Percentiles rank a stretch among this genome's conserved stretches.
phyloP scores from a whole-genome alignment of 37 sponge, comb jelly and placozoan genomes.

The Halichondria panicea region DNA sequence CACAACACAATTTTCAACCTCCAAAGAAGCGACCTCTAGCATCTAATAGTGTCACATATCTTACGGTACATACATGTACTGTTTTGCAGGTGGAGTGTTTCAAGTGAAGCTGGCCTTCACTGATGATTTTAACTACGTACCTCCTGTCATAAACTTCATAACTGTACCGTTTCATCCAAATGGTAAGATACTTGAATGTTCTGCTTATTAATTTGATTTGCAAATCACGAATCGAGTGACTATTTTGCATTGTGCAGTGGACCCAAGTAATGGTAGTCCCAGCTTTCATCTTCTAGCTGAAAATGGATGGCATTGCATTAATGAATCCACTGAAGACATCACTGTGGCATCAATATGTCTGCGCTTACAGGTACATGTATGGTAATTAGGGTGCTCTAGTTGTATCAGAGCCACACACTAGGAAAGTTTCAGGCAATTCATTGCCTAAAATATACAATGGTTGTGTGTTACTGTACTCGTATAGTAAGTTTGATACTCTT shows the following conservation, averaged over 20 bases:
- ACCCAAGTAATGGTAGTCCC: constrained; percentile 47
- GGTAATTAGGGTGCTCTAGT: no score
- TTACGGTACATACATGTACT: not conserved
- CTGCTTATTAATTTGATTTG: no score
- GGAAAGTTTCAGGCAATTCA: no score
- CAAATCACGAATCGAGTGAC: not conserved
- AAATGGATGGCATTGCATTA: constrained; percentile 34
- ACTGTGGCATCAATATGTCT: constrained; percentile 24
- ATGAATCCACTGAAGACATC: constrained; percentile 36
- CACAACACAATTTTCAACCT: no score
- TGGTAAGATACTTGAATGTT: no score
- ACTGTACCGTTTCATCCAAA: constrained; percentile 94
- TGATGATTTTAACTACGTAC: constrained; percentile 65
- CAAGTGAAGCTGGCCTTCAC: constrained; percentile 47
- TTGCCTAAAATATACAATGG: no score
- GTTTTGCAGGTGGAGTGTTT: constrained; percentile 64
- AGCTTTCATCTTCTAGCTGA: constrained; percentile 23
- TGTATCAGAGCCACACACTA: no score
- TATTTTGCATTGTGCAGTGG: constrained; percentile 24
- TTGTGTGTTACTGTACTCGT: no score
- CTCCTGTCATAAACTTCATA: constrained; percentile 74
- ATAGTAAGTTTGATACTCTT: no score
- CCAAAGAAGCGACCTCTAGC: no score
- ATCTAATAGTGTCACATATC: no score
- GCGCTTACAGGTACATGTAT: constrained; percentile 19